Evolutionary conservation across 2,888 invertebrate genomes (phyloP).

Genomic region (Formica aserva): DNA sequence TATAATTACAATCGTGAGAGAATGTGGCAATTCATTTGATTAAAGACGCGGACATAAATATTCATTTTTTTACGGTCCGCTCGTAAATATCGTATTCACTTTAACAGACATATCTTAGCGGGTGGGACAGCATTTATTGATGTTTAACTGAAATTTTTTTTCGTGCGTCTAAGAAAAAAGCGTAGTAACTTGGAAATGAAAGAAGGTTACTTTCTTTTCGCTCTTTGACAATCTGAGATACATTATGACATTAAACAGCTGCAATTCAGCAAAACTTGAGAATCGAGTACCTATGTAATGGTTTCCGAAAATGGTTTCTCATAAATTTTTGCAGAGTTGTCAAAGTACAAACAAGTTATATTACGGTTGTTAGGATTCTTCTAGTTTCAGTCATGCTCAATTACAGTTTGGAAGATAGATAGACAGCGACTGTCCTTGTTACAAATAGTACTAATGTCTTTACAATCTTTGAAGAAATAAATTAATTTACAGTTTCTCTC

Average conservation of each 20-base stretch:
- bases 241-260: constrained; percentile 67
- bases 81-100: constrained; percentile 18
- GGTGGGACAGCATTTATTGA: constrained; percentile 1
- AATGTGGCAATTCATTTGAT: not conserved
- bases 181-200: not conserved
- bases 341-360: not conserved
- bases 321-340: not conserved
- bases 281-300: not conserved
- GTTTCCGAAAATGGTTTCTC: not conserved
- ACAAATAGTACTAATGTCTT: constrained; percentile 7
- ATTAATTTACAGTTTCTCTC: not conserved
- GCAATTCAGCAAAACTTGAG: not conserved
- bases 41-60: not conserved
- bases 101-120: not conserved
- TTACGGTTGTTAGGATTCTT: constrained; percentile 39
- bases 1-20: not conserved
- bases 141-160: not conserved
- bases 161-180: not conserved
- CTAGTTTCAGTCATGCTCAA: constrained; percentile 62
- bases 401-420: constrained; percentile 58
- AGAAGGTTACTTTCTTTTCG: not conserved
- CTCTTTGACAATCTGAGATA: constrained; percentile 62
- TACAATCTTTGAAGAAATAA: not conserved
- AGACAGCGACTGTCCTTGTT: constrained; percentile 6
- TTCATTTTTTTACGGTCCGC: not conserved